Percentiles rank a stretch among this genome's conserved stretches.
These are phyloP conservation scores for Alligator mississippiensis DNA, from an alignment of 2,113 vertebrate species.

Conservation along the genomic window DNA sequence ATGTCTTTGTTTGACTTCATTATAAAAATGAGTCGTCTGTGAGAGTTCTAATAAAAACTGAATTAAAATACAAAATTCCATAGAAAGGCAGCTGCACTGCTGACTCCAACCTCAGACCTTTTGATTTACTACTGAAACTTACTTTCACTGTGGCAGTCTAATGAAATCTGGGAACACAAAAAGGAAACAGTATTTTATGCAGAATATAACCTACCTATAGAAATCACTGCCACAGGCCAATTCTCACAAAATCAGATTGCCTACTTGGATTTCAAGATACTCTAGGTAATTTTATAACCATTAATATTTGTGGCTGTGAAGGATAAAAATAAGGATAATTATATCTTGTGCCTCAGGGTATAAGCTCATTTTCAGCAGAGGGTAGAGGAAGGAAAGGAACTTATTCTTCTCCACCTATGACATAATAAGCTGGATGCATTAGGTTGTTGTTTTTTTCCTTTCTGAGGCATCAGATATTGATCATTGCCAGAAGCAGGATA, in stretches of 20 bases:
- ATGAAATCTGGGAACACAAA: background rate
- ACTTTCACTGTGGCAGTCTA: background rate
- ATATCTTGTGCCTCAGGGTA: background rate
- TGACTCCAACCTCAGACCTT: background rate
- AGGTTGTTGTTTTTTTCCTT: background rate
- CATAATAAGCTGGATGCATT: background rate
- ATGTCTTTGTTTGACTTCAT: background rate
- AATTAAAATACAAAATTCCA: background rate
- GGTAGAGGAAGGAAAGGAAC: background rate
- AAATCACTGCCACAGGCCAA: background rate
- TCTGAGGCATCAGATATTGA: conserved; percentile 30
- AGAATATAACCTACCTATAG: background rate
- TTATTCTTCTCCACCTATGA: background rate
- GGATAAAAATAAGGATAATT: background rate
- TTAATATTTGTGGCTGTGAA: background rate
- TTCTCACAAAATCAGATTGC: background rate
- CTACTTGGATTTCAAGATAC: background rate
- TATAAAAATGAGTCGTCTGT: background rate
- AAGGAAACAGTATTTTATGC: background rate
- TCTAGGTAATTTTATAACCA: background rate
- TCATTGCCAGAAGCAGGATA: conserved; percentile 4
- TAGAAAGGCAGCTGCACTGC: background rate
- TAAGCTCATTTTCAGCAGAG: background rate
- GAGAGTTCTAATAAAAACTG: background rate
- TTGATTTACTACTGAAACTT: background rate